A percentile compares a stretch with the other conserved stretches of the same genome.
Conservation (phyloP, 2,888 invertebrate genomes). For the Aphodius sticticus region DNA sequence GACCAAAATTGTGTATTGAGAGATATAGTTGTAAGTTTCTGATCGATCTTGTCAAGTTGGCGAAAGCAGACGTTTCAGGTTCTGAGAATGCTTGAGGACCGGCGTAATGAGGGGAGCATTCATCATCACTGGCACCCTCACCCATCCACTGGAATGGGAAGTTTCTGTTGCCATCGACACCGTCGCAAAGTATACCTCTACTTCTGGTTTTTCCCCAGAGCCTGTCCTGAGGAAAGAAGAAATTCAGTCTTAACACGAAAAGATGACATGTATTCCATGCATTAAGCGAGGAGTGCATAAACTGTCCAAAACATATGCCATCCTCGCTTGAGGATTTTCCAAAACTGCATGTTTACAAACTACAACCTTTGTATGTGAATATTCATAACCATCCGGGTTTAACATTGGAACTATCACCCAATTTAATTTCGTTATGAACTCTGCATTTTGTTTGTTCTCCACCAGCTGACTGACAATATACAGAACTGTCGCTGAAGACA, state of each 20-base stretch:
- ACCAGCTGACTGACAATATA: conserved; percentile 68
- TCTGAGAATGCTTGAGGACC: conserved; percentile 62
- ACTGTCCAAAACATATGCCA: too few species aligned
- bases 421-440: conserved; percentile 59
- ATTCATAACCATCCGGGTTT: conserved; percentile 66
- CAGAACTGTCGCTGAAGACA: conserved; percentile 67
- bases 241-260: conserved; percentile 54
- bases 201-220: conserved; percentile 50
- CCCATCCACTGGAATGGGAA: conserved; percentile 75
- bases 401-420: conserved; percentile 62
- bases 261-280: conserved; percentile 62
- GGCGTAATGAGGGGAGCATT: conserved; percentile 61
- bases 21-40: conserved; percentile 68
- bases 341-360: too few species aligned
- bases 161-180: conserved; percentile 49
- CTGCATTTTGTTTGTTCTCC: conserved; percentile 47
- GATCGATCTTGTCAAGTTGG: conserved; percentile 64
- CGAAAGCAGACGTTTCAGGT: conserved; percentile 63
- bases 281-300: conserved; percentile 55
- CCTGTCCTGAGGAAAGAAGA: conserved; percentile 39
- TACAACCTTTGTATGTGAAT: conserved; percentile 56
- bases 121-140: conserved; percentile 50
- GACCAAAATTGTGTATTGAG: conserved; percentile 75
- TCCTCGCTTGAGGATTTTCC: too few species aligned
- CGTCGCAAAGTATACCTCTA: conserved; percentile 38